Evolutionary conservation across 2,113 vertebrate genomes (phyloP), one percentile per base, ranked within the genome.

Genomic region (Piaya cayana): DNA sequence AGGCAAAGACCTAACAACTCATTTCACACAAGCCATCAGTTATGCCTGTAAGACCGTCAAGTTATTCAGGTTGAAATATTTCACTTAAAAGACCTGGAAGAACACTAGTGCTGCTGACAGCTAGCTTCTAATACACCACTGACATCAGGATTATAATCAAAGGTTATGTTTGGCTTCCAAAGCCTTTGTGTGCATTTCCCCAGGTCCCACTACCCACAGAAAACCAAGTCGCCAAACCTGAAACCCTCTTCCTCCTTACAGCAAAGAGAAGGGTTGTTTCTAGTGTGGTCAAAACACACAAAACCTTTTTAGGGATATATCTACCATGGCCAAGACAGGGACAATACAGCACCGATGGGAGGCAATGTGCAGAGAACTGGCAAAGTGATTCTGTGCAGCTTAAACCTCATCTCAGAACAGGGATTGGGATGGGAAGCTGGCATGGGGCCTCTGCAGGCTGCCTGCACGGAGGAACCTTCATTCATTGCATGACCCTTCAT

Each of bases 281-380:
- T 58, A 32, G n/a, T 5, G 15, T 0, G 0, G 20, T 12, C 45
- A 43, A 80, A 72, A 76, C 58, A 42, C 75, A 82, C 30, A 39
- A 47, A 29, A 42, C 8, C 25, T 62, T 22, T 53, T 59, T 25
- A 67, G n/a, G 63, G 32, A 32, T 72, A 7, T 0, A 53, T 7
- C 59, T 15, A 21, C 19, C 37, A 60, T 37, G 30, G 53, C 53
- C 43, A 49, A 82, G 65, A 10, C 17, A 60, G 14, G 11, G 30
- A 3, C 5, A 30, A 34, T 12, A 15, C 0, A 78, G 72, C 60
- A 42, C 30, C 1, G 1, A 3, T 0, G 21, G 37, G 37, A 47
- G 29, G 12, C 23, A 21, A 47, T 0, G 12, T 37, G 34, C 60
- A 88, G 49, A 58, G 59, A 12, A 47, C 0, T 18, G 49, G 39